Evolutionary conservation across 2,888 invertebrate genomes (phyloP), one percentile per base, ranked within the genome.

Genomic region (Parnassius mnemosyne): DNA sequence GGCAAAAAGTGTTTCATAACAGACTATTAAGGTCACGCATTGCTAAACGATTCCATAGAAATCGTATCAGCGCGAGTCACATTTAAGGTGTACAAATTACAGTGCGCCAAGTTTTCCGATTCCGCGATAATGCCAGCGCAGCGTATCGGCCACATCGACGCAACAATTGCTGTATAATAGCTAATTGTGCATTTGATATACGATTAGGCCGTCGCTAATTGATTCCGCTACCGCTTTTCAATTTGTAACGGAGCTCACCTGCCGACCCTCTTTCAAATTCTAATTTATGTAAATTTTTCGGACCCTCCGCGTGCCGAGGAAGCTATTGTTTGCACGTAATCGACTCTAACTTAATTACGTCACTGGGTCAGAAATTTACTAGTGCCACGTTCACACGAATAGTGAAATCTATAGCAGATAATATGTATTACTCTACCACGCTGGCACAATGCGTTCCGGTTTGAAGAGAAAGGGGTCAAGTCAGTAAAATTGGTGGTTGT

Each of bases 151-250:
- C 13, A 7, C 49, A n/a, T n/a, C 64, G 49, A n/a, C 49, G n/a
- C 49, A 13, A 49, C 46, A 56, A 63, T 67, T 61, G 61, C 34
- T 13, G 53, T 41, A 53, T 43, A 55, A 55, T 55, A 42, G 49
- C 53, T 67, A 66, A 67, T 66, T 66, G 66, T 46, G 20, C 47
- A 51, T 66, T 68, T 63, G 64, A 66, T 66, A 57, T 65, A 61
- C 63, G 66, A 66, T 65, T 61, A 66, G 56, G 49, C n/a, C 52
- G 41, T 50, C 63, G 54, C 58, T 54, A 60, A 65, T 63, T 57
- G 50, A 47, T 53, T 41, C 53, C 9, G 64, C 49, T 61, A 49
- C 52, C 53, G 50, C 43, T 11, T 44, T n/a, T 34, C 47, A n/a
- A 42, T 43, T 42, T 42, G 49, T 42, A 41, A 25, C 44, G 51